phyloP scores from a whole-genome alignment of 1,140 invertebrate genomes.

The Drosophila nigromelanica region DNA sequence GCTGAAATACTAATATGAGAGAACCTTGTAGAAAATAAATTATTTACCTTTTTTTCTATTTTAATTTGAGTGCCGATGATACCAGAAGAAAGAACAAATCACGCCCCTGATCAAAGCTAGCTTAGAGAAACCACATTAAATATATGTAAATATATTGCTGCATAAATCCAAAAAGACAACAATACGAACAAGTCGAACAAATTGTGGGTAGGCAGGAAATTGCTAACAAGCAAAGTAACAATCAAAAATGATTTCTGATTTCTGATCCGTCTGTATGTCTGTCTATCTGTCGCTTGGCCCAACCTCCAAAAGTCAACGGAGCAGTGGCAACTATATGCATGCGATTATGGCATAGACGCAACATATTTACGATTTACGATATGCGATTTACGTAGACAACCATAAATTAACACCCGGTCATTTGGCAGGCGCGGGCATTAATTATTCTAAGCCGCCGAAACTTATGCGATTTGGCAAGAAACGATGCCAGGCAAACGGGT shows the following conservation, averaged over 20 bases:
- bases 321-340: constrained; percentile 8
- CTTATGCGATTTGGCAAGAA: constrained; percentile 18
- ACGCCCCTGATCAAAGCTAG: no score
- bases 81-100: not conserved
- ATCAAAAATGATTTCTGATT: constrained; percentile 29
- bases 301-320: constrained; percentile 28
- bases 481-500: constrained; percentile 4
- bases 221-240: constrained; percentile 36
- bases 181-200: constrained; percentile 1
- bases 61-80: not conserved
- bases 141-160: constrained; percentile 7
- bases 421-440: constrained; percentile 40
- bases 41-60: no score
- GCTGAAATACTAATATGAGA: no score
- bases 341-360: constrained; percentile 36
- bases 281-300: constrained; percentile 21
- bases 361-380: constrained; percentile 39
- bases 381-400: constrained; percentile 41
- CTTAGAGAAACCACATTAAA: not conserved
- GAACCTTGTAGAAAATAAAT: no score
- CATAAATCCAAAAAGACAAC: not conserved
- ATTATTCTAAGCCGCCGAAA: constrained; percentile 37
- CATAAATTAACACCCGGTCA: constrained; percentile 48
- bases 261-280: not conserved
- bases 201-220: constrained; percentile 45